Conservation (phyloP, 2,113 vertebrate genomes). For the Chionodraco myersi region DNA sequence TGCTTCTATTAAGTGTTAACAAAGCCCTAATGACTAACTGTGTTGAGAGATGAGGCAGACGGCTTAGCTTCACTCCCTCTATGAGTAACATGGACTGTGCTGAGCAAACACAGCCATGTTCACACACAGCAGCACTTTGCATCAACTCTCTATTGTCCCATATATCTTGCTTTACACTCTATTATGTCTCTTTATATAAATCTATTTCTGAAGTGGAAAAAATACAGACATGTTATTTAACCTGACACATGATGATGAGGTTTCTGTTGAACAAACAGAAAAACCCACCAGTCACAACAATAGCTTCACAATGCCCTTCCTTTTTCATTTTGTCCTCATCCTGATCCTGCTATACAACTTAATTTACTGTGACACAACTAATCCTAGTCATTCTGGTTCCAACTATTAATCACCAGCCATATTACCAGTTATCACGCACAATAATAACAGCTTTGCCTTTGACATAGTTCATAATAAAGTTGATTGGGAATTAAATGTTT, state of each 20-base stretch:
- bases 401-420: not conserved
- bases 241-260: conserved; percentile 2
- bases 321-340: not conserved
- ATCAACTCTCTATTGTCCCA: not conserved
- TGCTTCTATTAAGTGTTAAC: not conserved
- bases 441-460: not conserved
- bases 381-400: not conserved
- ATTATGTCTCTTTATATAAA: not conserved
- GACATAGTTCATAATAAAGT: not conserved
- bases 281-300: not conserved
- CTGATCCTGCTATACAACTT: not conserved
- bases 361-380: not conserved
- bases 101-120: conserved; percentile 33
- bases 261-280: not conserved
- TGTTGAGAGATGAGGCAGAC: not conserved
- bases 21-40: conserved; percentile 13
- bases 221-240: conserved; percentile 1
- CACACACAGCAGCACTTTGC: not conserved
- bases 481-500: not conserved
- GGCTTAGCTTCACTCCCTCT: conserved; percentile 16
- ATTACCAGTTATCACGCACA: not conserved
- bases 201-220: not conserved
- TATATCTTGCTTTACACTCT: not conserved
- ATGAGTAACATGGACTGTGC: conserved; percentile 44
- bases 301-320: not conserved